Percentiles rank a stretch among this genome's conserved stretches.
These are phyloP conservation scores for Megalops cyprinoides DNA, from an alignment of 2,797 vertebrate species.

Conservation along the genomic window DNA sequence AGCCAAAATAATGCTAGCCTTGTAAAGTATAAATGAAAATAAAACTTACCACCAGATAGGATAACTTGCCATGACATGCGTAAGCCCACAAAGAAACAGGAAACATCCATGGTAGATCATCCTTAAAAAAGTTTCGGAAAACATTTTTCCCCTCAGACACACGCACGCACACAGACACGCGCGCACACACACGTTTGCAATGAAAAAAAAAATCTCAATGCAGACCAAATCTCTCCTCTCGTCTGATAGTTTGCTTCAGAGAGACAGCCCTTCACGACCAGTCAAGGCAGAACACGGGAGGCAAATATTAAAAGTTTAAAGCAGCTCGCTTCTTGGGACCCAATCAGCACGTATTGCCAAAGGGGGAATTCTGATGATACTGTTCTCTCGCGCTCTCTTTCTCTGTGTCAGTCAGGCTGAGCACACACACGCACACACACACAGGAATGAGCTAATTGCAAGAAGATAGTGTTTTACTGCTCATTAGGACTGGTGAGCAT, in stretches of 20 bases:
- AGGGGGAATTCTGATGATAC: slow-evolving; percentile 83
- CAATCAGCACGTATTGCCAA: slow-evolving; percentile 86
- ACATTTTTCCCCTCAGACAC: slow-evolving; percentile 61
- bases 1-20: slow-evolving; percentile 7
- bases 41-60: slow-evolving; percentile 98
- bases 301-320: slow-evolving; percentile 82
- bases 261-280: slow-evolving; percentile 68
- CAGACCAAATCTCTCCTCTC: slow-evolving; percentile 49
- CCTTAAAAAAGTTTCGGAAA: slow-evolving; percentile 73
- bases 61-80: slow-evolving; percentile 89
- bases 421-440: slow-evolving; percentile 67
- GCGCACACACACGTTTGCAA: slow-evolving; percentile 52
- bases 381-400: slow-evolving; percentile 58
- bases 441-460: slow-evolving; percentile 79
- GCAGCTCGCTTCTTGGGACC: slow-evolving; percentile 75
- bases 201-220: slow-evolving; percentile 41
- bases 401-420: slow-evolving; percentile 65
- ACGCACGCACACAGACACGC: slow-evolving; percentile 67
- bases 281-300: slow-evolving; percentile 71
- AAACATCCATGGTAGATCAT: slow-evolving; percentile 92
- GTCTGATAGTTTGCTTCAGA: slow-evolving; percentile 52
- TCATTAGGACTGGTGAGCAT: slow-evolving; percentile 83
- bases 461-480: slow-evolving; percentile 84
- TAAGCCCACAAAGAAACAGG: slow-evolving; percentile 86
- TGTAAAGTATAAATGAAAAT: slow-evolving; percentile 54